Base-by-base conservation (phyloP, 2,797 vertebrate genomes). In the Streptopelia turtur region DNA sequence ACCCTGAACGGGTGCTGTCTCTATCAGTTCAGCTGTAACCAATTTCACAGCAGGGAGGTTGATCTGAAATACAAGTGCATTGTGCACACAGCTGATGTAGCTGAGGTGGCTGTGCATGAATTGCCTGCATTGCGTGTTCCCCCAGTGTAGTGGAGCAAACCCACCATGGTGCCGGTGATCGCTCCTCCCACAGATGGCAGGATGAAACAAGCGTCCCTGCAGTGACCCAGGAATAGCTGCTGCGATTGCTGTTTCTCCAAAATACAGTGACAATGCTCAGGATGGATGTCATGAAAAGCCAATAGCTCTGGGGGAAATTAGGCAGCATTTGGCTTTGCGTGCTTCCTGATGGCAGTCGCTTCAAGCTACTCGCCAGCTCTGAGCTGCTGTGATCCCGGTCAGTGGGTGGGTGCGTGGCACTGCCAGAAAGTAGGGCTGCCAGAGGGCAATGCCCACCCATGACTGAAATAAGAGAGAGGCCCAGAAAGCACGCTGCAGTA, bases 301-400 rank as follows among this genome's bases (percentile, higher is more conserved):
- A 69, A 24, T 30, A 41, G 43, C 50, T 63, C 61, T 27, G 13
- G 45, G 23, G 63, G 13, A 85, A 76, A 81, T 6, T 4, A 49
- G 30, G 21, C 33, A 59, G 69, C 80, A 93, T 69, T 22, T 1
- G 5, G 33, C 57, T 71, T 69, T 53, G 45, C 41, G 25, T 3
- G 2, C 23, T 10, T 65, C 45, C 33, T 1, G 1, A 4, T 4
- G 16, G 27, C 23, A 75, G 52, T 13, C 0, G 1, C 72, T 71
- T 66, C 33, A 21, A 77, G 53, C 25, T 60, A 41, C 22, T 70
- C 4, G 1, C 47, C 27, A 45, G 59, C 39, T 87, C 78, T 28
- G 30, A 75, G 50, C 59, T 72, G 53, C 6, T 1, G 55, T 57
- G 79, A 57, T 11, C 21, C n/a, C 0, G 1, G 31, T 41, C 2